These are phyloP conservation scores for Tragopan temminckii DNA, from an alignment of 2,797 vertebrate genomes.

Conservation along the genomic window DNA sequence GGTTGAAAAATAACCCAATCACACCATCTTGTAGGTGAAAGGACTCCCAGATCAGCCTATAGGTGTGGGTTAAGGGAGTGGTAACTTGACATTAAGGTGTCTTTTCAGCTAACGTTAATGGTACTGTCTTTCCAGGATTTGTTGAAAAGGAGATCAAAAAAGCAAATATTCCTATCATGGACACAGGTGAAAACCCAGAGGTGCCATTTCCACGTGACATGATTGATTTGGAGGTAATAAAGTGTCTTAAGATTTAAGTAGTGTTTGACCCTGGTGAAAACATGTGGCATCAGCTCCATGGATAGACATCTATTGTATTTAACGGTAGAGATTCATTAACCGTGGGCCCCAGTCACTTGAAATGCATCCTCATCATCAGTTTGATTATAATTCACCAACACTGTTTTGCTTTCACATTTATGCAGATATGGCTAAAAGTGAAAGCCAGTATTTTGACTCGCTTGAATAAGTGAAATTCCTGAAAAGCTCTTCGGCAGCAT, in stretches of 20 bases:
- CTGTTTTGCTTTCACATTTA: neutral
- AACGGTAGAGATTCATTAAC: neutral
- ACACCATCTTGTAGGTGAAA: fast-evolving
- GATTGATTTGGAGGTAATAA: conserved; percentile 96
- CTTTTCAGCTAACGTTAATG: fast-evolving
- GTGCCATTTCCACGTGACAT: conserved; percentile 97
- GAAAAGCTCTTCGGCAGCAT: fast-evolving
- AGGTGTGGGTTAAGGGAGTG: fast-evolving
- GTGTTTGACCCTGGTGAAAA: neutral
- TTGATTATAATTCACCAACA: fast-evolving
- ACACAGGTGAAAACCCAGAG: conserved; percentile 98
- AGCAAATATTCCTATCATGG: conserved; percentile 91
- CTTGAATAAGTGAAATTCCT: neutral
- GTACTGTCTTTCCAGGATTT: conserved; percentile 86
- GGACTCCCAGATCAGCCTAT: neutral
- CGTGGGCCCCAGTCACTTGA: neutral
- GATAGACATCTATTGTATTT: fast-evolving
- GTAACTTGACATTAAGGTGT: fast-evolving
- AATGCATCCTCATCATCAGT: fast-evolving
- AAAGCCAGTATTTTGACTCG: neutral
- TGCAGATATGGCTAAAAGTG: neutral
- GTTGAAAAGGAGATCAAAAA: conserved; percentile 99
- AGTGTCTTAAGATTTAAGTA: neutral
- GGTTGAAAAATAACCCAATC: fast-evolving
- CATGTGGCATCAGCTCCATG: fast-evolving